A percentile compares a stretch with the other conserved stretches of the same genome.
phyloP scores from a whole-genome alignment of 2,797 vertebrate species.

The Coccyzus lansbergi region DNA sequence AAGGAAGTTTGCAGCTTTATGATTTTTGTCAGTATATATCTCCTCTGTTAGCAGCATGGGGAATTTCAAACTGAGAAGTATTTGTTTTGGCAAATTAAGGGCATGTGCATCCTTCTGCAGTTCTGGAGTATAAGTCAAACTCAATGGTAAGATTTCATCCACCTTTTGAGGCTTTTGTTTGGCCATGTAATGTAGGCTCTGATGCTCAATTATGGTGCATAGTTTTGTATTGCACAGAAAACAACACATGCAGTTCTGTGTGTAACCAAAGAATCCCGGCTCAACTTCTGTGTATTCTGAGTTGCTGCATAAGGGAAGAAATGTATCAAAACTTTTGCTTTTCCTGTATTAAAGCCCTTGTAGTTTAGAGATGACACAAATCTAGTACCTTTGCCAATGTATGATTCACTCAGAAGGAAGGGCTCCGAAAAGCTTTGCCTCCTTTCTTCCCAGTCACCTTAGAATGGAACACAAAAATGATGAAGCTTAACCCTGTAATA shows the following conservation, averaged over 20 bases:
- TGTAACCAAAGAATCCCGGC: not conserved
- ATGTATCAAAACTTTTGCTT: not conserved
- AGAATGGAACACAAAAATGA: not conserved
- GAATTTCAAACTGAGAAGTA: not conserved
- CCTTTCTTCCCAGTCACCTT: not conserved
- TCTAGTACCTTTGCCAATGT: not conserved
- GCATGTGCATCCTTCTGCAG: not conserved
- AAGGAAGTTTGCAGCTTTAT: not conserved
- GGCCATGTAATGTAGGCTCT: not conserved
- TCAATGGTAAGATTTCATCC: not conserved
- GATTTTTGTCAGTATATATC: not conserved
- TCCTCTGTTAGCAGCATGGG: not conserved
- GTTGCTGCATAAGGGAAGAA: not conserved
- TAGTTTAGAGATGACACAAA: not conserved
- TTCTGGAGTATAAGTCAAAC: not conserved
- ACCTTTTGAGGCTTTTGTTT: not conserved
- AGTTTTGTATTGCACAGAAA: not conserved
- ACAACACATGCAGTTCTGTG: rapidly evolving
- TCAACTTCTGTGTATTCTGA: not conserved
- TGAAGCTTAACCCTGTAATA: not conserved
- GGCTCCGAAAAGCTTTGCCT: not conserved
- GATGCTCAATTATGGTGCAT: not conserved
- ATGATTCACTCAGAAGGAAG: not conserved
- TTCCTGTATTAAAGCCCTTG: not conserved
- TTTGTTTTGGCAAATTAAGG: not conserved